Percentiles rank a stretch among this genome's conserved stretches.
Evolutionary conservation across 1,140 invertebrate genomes (phyloP).

Genomic region (Sycobia sp.): DNA sequence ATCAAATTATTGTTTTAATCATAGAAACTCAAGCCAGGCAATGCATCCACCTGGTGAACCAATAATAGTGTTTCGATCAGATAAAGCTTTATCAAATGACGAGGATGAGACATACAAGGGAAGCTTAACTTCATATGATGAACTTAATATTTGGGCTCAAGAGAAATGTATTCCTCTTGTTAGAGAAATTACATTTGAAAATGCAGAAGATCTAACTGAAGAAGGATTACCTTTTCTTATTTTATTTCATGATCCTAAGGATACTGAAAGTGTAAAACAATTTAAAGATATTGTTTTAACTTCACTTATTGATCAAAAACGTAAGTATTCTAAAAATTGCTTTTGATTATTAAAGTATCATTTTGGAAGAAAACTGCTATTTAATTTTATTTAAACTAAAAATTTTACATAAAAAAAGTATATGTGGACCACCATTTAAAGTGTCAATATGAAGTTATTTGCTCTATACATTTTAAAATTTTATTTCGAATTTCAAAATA

Average conservation of each 20-base stretch:
- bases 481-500: too few relatives aligned
- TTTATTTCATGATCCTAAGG: slow-evolving; percentile 89
- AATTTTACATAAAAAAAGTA: too few relatives aligned
- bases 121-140: slow-evolving; percentile 74
- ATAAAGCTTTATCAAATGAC: slow-evolving; percentile 77
- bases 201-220: slow-evolving; percentile 98
- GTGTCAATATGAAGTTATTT: too few relatives aligned
- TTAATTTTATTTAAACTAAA: too few relatives aligned
- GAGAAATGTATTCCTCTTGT: slow-evolving; percentile 88
- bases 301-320: slow-evolving; percentile 86
- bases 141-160: slow-evolving; percentile 84
- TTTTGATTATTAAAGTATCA: too few relatives aligned
- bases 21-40: slow-evolving; percentile 66
- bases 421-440: too few relatives aligned
- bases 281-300: slow-evolving; percentile 83
- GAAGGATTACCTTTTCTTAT: slow-evolving; percentile 99
- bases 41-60: slow-evolving; percentile 84
- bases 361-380: too few relatives aligned
- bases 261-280: slow-evolving; percentile 83
- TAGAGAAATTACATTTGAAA: slow-evolving; percentile 97
- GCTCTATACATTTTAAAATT: too few relatives aligned
- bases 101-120: slow-evolving; percentile 82
- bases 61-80: slow-evolving; percentile 81
- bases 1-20: neutral
- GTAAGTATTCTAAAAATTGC: slow-evolving; percentile 66